Base-by-base conservation (phyloP, 2,797 vertebrate genomes). In the Psittacula derbiana region DNA sequence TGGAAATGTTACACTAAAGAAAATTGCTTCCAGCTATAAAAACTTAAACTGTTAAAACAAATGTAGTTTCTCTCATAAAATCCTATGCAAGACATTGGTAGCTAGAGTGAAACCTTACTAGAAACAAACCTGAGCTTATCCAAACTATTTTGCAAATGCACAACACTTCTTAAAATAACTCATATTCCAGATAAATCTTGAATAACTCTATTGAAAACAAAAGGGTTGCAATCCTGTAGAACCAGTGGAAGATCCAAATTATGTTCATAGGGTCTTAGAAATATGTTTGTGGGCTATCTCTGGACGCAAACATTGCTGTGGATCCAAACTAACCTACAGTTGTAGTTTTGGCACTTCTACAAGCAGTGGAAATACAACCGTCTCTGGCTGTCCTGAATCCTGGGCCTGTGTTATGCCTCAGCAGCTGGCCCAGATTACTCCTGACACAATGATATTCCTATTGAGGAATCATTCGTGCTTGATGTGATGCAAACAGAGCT, bases 21-120 rank as follows among this genome's bases (percentile, higher is more conserved):
- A 97, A 96, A 96, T 94, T 95, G 89, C 95, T 97, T 90, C 93
- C 76, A 94, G 95, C 93, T 90, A 92, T 92, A 96, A 94, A 95
- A 95, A 86, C n/a, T 72, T 96, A 93, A 90, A 92, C 80, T 14
- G 64, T 93, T 94, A 92, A 97, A 93, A 95, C 82, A 92, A 95
- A 95, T 72, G 89, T 86, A 72, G 53, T 90, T 90, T 94, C 85
- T 67, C 89, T 86, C 58, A 74, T 88, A 91, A 92, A 95, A 88
- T 52, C 28, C 28, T 72, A 28, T n/a, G 74, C 55, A 70, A 90
- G 62, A 38, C 50, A 36, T 15, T 53, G 33, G 40, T 21, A 85
- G 60, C 46, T 67, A 87, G 67, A 88, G n/a, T 6, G 19, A 84
- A 94, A 90, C 27, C 84, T 53, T 72, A 55, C 69, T 53, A 85